Percentiles rank a stretch among this genome's conserved stretches.
Conservation (phyloP, 2,888 invertebrate species). For the Micoletzkya japonica region DNA sequence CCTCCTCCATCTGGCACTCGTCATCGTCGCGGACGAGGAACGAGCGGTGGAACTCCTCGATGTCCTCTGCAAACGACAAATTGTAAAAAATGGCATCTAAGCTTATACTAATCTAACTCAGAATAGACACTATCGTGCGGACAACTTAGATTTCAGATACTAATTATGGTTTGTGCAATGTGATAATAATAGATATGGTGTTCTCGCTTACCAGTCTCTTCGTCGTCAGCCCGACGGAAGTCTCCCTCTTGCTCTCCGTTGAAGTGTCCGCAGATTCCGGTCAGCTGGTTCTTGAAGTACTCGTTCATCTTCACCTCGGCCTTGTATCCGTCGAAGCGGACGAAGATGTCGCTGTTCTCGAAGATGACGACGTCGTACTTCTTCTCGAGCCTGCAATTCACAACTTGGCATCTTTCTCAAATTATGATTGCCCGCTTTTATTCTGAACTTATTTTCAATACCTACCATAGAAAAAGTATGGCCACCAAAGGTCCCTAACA, state of each 20-base stretch:
- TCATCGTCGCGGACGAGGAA: conserved; percentile 28
- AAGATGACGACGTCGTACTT: conserved; percentile 35
- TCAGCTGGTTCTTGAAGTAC: conserved; percentile 50
- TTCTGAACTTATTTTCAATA: no score
- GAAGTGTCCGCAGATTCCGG: conserved; percentile 62
- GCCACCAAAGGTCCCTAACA: no score
- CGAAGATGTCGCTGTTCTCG: conserved; percentile 44
- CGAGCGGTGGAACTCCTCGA: conserved; percentile 27
- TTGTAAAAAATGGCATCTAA: no score
- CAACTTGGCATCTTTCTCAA: no score
- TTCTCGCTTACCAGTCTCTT: conserved; percentile 38
- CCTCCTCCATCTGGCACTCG: conserved; percentile 24
- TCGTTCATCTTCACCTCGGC: conserved; percentile 42
- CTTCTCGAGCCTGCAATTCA: conserved; percentile 41
- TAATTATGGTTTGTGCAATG: no score
- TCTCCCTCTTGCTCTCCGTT: conserved; percentile 50
- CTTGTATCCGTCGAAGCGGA: conserved; percentile 54
- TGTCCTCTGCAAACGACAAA: no score
- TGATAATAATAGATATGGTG: no score
- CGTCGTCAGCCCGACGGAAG: conserved; percentile 47
- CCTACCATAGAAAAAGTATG: no score
- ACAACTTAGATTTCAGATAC: no score
- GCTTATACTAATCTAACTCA: no score
- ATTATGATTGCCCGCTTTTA: no score
- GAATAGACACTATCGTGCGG: no score